Evolutionary conservation across 2,888 invertebrate genomes (phyloP).

Genomic region (Hydriomena furcata): DNA sequence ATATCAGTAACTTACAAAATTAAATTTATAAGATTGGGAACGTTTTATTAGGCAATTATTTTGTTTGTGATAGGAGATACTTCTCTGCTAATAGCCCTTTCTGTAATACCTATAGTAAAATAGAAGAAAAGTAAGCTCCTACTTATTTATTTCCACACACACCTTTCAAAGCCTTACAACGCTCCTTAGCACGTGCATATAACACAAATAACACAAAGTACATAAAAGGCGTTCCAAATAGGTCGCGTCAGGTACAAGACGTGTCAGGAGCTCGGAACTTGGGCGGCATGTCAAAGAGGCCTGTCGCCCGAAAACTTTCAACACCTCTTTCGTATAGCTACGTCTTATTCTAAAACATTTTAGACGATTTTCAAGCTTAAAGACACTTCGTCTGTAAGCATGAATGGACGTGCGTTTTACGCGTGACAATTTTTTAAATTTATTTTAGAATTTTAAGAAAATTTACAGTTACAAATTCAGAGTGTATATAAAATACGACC

Average conservation of each 20-base stretch:
- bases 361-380: neutral
- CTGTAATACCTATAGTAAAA: no score
- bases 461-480: no score
- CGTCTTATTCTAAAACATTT: conserved; percentile 17
- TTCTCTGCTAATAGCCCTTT: no score
- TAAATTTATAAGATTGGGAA: no score
- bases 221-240: conserved; percentile 39
- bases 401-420: neutral
- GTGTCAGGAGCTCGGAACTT: conserved; percentile 32
- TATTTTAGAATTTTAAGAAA: no score
- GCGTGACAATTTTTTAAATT: neutral
- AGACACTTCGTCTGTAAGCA: neutral
- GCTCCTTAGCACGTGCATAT: conserved; percentile 24
- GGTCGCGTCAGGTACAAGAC: conserved; percentile 30
- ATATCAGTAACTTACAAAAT: no score
- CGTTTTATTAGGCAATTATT: no score
- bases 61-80: no score
- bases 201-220: conserved; percentile 40
- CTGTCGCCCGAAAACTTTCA: conserved; percentile 38
- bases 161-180: conserved; percentile 6
- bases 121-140: no score
- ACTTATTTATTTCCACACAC: neutral
- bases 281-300: conserved; percentile 40
- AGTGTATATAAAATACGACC: no score
- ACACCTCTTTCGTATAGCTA: conserved; percentile 8